Conservation (phyloP, 2,888 invertebrate species). For the Dryobota labecula region DNA sequence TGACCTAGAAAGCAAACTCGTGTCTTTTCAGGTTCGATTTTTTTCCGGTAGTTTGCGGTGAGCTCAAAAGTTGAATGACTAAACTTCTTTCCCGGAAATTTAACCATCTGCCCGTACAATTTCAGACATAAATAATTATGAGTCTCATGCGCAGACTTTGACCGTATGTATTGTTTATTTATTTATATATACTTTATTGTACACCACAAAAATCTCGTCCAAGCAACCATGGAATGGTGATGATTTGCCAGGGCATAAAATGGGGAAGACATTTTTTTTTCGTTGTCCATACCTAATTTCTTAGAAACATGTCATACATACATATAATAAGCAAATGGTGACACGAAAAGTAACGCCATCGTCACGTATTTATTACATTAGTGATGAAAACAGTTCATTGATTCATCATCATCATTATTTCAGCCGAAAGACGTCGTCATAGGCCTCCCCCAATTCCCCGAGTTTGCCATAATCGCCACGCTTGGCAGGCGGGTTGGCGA, state of each 20-base stretch:
- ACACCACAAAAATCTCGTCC: too few relatives aligned
- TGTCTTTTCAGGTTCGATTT: not conserved
- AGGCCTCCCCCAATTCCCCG: too few relatives aligned
- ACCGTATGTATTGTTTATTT: too few relatives aligned
- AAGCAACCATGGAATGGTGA: too few relatives aligned
- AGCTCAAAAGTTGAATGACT: conserved; percentile 19
- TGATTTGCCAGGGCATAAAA: too few relatives aligned
- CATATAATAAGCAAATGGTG: not conserved
- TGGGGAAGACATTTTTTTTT: too few relatives aligned
- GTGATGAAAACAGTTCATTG: not conserved
- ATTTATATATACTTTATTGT: too few relatives aligned
- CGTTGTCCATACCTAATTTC: not conserved
- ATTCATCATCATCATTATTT: too few relatives aligned
- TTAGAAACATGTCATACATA: not conserved
- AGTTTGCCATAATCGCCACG: too few relatives aligned
- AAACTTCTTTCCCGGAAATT: conserved; percentile 20
- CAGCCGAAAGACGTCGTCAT: too few relatives aligned
- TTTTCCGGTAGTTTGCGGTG: conserved; percentile 9
- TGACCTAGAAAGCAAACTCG: not conserved
- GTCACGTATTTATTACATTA: not conserved
- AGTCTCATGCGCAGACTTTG: conserved; percentile 11
- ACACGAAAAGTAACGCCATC: not conserved
- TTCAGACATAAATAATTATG: not conserved
- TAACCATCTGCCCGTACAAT: conserved; percentile 3
- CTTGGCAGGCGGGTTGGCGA: too few relatives aligned